Base-by-base conservation (phyloP, 2,113 vertebrate genomes). In the Scopus umbretta region DNA sequence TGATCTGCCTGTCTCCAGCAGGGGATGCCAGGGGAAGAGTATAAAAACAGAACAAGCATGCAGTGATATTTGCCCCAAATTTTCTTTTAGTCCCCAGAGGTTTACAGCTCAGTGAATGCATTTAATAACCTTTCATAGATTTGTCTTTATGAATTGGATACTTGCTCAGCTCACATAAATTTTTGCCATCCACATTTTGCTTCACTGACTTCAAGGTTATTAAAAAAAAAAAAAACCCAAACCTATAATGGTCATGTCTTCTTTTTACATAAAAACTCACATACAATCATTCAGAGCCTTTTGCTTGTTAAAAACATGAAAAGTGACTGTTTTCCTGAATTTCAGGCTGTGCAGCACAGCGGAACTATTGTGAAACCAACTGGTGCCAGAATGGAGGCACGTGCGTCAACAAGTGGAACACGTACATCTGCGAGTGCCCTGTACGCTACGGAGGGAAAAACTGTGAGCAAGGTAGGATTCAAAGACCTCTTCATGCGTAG, bases 391-490 rank as follows among this genome's bases (percentile, higher is more conserved):
- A 99, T 0, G 99, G 99, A 74, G 99, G 99, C 36, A 98, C 98
- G 0, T 99, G 99, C 20, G 50, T 99, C 86, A 99, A 98, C 97
- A 98, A 98, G 96, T 99, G 99, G 99, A 98, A 98, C 97, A 99
- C 98, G 0, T 99, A 99, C 92, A 97, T 97, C 84, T 99, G 99
- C 0, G 97, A 98, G 73, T 99, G 99, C 68, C 99, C 99, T 0
- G 96, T 98, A 8, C 98, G 96, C 22, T 99, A 98, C 0, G 99
- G 99, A 4, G 99, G 99, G n/a, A 99, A 99, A 92, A 99, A 99
- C 97, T 99, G 99, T 1, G 99, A 99, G 91, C 99, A 99, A 98
- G 99, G 99, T 99, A 91, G 97, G 88, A 22, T 36, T 9, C 16
- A 11, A 9, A 52, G 40, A n/a, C 19, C 59, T 49, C 45, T 45